Evolutionary conservation across 2,888 invertebrate species (phyloP).

Genomic region (Lacanobia oleracea): DNA sequence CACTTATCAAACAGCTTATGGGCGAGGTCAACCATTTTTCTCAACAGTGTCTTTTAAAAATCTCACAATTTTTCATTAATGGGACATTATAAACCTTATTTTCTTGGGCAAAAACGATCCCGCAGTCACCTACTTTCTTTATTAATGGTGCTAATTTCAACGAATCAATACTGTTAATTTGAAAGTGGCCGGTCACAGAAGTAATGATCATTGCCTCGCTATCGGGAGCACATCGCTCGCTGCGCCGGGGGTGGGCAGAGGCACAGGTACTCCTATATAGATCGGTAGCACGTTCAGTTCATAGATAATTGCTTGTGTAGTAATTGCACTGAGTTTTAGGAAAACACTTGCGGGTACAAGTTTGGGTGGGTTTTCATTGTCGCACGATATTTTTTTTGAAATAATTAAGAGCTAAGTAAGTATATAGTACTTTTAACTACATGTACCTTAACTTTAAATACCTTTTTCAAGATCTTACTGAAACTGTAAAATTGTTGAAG

Average conservation of each 20-base stretch:
- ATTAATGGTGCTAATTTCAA: slow-evolving; percentile 20
- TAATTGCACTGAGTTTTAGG: slow-evolving; percentile 63
- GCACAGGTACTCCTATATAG: slow-evolving; percentile 38
- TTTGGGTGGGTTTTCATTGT: slow-evolving; percentile 23
- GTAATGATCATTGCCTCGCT: slow-evolving; percentile 53
- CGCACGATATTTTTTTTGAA: slow-evolving; percentile 2
- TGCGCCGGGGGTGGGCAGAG: slow-evolving; percentile 35
- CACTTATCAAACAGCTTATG: too few species aligned
- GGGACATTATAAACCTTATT: neutral
- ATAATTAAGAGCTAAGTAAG: neutral
- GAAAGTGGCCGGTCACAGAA: slow-evolving; percentile 28
- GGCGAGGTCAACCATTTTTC: too few species aligned
- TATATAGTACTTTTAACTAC: too few species aligned
- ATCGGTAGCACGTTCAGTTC: slow-evolving; percentile 59
- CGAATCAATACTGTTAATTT: slow-evolving; percentile 36
- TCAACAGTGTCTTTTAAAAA: too few species aligned
- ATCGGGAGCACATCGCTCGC: slow-evolving; percentile 50
- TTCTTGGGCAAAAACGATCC: neutral
- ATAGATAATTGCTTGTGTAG: slow-evolving; percentile 62
- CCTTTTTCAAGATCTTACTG: too few species aligned
- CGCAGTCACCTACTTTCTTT: slow-evolving; percentile 4
- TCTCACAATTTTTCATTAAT: too few species aligned
- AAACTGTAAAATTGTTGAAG: too few species aligned
- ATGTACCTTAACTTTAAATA: too few species aligned
- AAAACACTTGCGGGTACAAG: slow-evolving; percentile 51